Percentiles rank a stretch among this genome's conserved stretches.
Evolutionary conservation across 2,113 vertebrate species (phyloP).

Genomic region (Chaetops frenatus): DNA sequence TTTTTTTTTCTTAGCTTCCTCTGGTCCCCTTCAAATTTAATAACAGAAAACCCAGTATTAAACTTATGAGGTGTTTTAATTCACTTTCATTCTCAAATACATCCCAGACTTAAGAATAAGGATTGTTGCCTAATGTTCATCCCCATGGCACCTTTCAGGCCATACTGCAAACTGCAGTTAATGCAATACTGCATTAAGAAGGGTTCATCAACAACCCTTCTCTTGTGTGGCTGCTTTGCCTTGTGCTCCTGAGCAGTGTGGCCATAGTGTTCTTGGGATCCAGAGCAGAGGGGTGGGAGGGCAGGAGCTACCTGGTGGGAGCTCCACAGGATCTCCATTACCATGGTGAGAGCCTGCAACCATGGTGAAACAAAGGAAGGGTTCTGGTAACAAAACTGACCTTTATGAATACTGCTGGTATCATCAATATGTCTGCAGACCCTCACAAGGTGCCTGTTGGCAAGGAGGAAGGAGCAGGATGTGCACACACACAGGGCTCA

Average conservation of each 20-base stretch:
- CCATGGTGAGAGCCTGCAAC: neutral
- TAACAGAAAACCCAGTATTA: neutral
- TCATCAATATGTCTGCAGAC: neutral
- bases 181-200: too few relatives aligned
- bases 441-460: neutral
- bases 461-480: neutral
- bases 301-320: neutral
- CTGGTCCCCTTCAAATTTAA: neutral
- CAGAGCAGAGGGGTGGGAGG: neutral
- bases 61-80: neutral
- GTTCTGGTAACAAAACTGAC: neutral
- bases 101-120: neutral
- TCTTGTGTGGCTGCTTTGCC: rapidly evolving
- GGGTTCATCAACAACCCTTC: neutral
- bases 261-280: neutral
- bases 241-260: rapidly evolving
- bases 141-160: neutral
- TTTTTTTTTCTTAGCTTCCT: neutral
- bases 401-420: neutral
- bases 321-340: neutral
- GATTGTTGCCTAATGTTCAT: neutral
- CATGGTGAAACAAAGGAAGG: neutral
- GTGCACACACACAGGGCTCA: neutral
- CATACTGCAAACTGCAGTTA: neutral
- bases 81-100: neutral